Base-by-base conservation (phyloP, 2,797 vertebrate genomes). In the Pangasius macronema region DNA sequence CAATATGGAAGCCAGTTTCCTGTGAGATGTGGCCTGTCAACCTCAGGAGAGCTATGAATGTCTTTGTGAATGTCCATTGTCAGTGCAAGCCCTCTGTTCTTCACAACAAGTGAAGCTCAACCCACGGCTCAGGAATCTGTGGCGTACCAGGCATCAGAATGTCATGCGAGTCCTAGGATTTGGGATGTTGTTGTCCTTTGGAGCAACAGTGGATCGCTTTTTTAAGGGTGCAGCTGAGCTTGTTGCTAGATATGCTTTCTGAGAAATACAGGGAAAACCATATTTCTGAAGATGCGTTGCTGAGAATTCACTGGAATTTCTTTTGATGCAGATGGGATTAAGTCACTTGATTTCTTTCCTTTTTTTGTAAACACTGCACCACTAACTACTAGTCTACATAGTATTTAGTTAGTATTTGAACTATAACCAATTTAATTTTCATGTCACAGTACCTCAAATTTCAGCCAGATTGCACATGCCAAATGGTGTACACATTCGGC, bases 1-100 rank as follows among this genome's bases (percentile, higher is more conserved):
- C 82, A 90, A 89, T 82, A 88, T 83, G 79, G 86, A 88, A 70
- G 79, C 87, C 68, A 5, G 75, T 87, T 91, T 90, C 89, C 85
- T 91, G 86, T 83, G 65, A 85, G 72, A 90, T 68, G 67, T 59
- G 82, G 63, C 70, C 83, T 72, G 70, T 61, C 81, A 63, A 53
- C 75, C 77, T 89, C 51, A 83, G 85, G 75, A 89, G 87, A 87
- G 68, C 70, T 83, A 63, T 49, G 86, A 83, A 83, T 86, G 86
- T 88, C 77, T 82, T 79, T 84, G 76, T 86, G 82, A 79, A 70
- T 87, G 68, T 68, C 80, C 18, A 61, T 42, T 63, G 76, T 82
- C 77, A 83, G 61, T 46, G 55, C 13, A 49, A 63, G 39, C 80
- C 82, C 73, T 77, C 61, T 49, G 70, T 22, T 76, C 68, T 75